Evolutionary conservation across 2,797 vertebrate species (phyloP).

Genomic region (Arctocebus calabarensis): DNA sequence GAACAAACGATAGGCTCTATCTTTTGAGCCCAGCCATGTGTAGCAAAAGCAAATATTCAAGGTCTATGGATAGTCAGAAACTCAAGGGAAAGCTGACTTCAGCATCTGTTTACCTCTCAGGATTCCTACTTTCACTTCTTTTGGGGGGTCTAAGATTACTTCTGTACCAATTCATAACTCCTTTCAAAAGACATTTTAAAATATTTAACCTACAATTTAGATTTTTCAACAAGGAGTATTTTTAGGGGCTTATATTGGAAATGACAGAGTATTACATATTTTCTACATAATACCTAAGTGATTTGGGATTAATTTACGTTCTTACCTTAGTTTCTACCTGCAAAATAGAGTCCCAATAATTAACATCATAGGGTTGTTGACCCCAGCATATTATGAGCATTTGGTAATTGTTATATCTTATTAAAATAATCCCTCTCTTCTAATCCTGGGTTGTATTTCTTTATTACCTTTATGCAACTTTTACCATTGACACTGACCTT

Average conservation of each 20-base stretch:
- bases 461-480: not conserved
- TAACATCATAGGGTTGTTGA: not conserved
- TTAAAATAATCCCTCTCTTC: not conserved
- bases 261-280: not conserved
- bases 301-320: not conserved
- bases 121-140: not conserved
- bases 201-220: not conserved
- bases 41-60: constrained; percentile 1
- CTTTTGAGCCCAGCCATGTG: not conserved
- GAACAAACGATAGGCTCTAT: not conserved
- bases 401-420: not conserved
- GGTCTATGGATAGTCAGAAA: not conserved
- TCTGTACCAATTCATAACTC: not conserved
- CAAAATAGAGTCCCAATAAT: not conserved
- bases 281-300: not conserved
- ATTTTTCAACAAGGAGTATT: not conserved
- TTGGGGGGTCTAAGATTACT: not conserved
- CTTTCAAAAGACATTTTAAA: constrained; percentile 11
- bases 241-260: not conserved
- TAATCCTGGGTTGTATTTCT: not conserved
- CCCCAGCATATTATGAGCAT: not conserved
- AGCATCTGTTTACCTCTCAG: not conserved
- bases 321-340: not conserved
- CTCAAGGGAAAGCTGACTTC: not conserved
- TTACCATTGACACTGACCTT: not conserved